phyloP scores from a whole-genome alignment of 2,888 invertebrate genomes.

The Himalopsyche kuldschensis region DNA sequence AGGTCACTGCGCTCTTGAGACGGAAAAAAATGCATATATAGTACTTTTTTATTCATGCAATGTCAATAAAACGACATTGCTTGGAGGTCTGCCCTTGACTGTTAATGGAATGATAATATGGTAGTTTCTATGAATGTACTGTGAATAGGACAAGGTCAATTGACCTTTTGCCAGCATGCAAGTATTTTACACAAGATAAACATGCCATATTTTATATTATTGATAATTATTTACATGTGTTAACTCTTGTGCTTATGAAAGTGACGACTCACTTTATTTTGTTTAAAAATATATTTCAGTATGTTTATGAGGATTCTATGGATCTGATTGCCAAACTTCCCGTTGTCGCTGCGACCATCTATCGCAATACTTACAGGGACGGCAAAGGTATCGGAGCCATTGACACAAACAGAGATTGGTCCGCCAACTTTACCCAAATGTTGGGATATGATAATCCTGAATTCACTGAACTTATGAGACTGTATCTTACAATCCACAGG shows the following conservation, averaged over 20 bases:
- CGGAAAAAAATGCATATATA: neutral
- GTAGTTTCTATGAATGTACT: neutral
- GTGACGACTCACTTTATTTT: neutral
- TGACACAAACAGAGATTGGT: slow-evolving; percentile 80
- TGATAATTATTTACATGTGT: neutral
- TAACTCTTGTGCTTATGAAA: neutral
- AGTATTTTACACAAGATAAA: neutral
- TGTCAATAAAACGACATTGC: neutral
- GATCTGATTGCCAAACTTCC: slow-evolving; percentile 86
- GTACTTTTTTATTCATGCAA: neutral
- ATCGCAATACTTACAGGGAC: slow-evolving; percentile 72
- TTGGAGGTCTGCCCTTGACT: neutral
- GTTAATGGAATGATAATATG: neutral
- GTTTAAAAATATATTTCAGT: slow-evolving; percentile 34
- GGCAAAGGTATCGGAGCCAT: slow-evolving; percentile 75
- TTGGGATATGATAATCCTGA: slow-evolving; percentile 72
- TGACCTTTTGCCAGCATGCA: neutral
- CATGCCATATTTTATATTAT: neutral
- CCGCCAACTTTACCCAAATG: slow-evolving; percentile 80
- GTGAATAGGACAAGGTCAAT: neutral
- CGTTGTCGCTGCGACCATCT: slow-evolving; percentile 83
- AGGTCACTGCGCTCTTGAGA: neutral
- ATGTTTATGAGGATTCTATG: slow-evolving; percentile 81
- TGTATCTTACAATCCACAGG: slow-evolving; percentile 82
- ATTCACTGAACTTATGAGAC: slow-evolving; percentile 81